A percentile compares a stretch with the other conserved stretches of the same genome.
Conservation (phyloP, 92 coral and sea anemone species). For the Palythoa grandiflora region DNA sequence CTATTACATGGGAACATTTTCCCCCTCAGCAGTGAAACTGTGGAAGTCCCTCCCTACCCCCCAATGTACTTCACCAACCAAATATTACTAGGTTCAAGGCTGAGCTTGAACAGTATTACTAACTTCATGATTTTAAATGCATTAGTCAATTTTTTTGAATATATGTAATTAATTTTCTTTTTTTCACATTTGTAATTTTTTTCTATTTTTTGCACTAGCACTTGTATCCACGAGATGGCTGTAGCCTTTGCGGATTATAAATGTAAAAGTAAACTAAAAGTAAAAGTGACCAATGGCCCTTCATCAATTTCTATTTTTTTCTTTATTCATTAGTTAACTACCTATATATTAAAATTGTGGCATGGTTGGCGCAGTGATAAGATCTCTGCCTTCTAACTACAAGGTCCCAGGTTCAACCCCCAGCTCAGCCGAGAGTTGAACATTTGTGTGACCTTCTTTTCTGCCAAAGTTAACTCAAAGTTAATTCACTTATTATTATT, state of each 20-base stretch:
- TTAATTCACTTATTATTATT: too few species aligned
- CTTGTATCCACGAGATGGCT: neutral
- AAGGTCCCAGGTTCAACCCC: too few species aligned
- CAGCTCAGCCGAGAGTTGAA: too few species aligned
- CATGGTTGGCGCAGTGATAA: too few species aligned
- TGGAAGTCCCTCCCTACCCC: neutral
- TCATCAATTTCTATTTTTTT: too few species aligned
- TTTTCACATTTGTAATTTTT: neutral
- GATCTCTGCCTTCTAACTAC: too few species aligned
- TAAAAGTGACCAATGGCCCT: neutral
- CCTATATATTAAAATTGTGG: too few species aligned
- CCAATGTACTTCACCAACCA: neutral
- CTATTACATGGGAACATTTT: constrained; percentile 22
- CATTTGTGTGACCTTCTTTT: too few species aligned
- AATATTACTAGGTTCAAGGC: too few species aligned
- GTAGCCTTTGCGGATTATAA: constrained; percentile 1
- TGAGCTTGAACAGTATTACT: neutral
- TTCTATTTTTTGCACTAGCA: neutral
- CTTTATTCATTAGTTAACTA: too few species aligned
- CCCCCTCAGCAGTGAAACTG: constrained; percentile 19
- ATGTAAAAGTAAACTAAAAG: neutral
- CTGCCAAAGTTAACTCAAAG: too few species aligned
- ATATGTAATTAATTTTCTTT: constrained; percentile 1
- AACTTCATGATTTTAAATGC: neutral
- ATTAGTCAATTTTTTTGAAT: neutral